phyloP scores from a whole-genome alignment of 2,797 vertebrate species.

The Chiroxiphia lanceolata region DNA sequence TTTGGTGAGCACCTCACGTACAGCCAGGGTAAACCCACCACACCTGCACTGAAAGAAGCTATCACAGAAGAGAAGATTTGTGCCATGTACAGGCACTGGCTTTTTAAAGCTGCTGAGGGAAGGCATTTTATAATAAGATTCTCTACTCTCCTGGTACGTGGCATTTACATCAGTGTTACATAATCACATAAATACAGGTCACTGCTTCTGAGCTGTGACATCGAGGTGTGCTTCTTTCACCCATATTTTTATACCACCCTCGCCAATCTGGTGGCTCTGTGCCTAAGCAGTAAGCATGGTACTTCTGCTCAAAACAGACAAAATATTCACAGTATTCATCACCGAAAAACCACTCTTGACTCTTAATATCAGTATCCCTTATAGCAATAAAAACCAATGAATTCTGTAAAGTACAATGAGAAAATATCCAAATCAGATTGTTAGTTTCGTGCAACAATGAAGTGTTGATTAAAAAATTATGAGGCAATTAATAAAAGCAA shows the following conservation, averaged over 20 bases:
- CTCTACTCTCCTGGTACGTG: background rate
- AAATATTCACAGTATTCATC: background rate
- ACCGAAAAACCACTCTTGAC: background rate
- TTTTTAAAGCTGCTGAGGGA: background rate
- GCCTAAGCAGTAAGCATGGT: background rate
- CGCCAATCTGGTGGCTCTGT: background rate
- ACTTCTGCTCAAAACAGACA: background rate
- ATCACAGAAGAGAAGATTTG: background rate
- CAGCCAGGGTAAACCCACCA: background rate
- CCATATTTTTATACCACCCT: background rate
- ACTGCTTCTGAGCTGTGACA: background rate
- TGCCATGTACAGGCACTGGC: background rate
- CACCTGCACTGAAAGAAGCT: background rate
- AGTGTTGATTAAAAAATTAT: background rate
- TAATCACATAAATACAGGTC: background rate
- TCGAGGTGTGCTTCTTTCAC: background rate
- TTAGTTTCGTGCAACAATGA: background rate
- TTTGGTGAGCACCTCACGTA: background rate
- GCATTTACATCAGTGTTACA: background rate
- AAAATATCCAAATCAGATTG: background rate
- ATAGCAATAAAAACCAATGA: background rate
- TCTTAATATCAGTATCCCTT: background rate
- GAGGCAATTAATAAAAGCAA: background rate
- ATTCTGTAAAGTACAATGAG: background rate
- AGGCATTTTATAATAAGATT: background rate